Evolutionary conservation across 2,888 invertebrate genomes (phyloP), one percentile per base, ranked within the genome.

Genomic region (Ophion obscuratus): DNA sequence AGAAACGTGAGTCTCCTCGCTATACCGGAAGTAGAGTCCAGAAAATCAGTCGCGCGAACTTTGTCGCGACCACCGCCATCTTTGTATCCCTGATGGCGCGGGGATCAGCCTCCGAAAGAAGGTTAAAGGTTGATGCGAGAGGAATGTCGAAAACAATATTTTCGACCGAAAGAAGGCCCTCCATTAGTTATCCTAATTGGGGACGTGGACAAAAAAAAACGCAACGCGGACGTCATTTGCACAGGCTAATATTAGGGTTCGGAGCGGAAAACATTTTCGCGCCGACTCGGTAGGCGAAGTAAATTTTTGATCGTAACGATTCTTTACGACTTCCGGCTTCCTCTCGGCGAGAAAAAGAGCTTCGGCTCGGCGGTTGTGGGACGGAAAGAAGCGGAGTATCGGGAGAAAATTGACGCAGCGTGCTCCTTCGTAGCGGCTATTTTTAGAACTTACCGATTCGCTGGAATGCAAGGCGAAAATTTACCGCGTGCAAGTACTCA

Each of bases 1-100:
- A 70, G 84, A 73, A 83, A 85, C 82, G 88, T 88, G 67, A 88
- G 88, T 88, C 67, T 61, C 67, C 47, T n/a, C 24, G 71, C 47
- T 17, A 2, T 73, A 61, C 27, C 20, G 31, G 27, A 53, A 11
- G 24, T 27, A 40, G 0, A 47, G 14, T 24, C 20, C 1, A 17
- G 44, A 11, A 27, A 70, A 14, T 36, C 17, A 59, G 2, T 6
- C 0, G 9, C 36, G 14, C 40, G 9, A 5, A 40, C 10, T 20
- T 2, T 20, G 20, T 61, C n/a, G 0, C 40, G n/a, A 73, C 11
- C n/a, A 17, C 1, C 17, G 53, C 17, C 17, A 14, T 53, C 17
- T 53, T 17, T 53, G 1, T 53, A 53, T 53, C 17, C 53, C 53
- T 17, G 4, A 53, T 14, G 17, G 14, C 53, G 53, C 17, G 3